phyloP scores from a whole-genome alignment of 2,797 vertebrate species.

The Sciaenops ocellatus region DNA sequence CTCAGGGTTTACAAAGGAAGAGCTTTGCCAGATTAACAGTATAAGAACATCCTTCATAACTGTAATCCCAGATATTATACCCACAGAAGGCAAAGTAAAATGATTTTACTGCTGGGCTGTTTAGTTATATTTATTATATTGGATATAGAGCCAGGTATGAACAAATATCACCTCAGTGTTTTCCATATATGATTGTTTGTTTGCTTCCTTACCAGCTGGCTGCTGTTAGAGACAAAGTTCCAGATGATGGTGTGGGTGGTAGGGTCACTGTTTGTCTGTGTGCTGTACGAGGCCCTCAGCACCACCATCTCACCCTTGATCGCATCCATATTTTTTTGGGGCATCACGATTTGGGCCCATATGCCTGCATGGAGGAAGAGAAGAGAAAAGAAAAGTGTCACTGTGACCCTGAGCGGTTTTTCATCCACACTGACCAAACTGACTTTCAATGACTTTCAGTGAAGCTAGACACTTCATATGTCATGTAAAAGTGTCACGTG shows the following conservation, averaged over 20 bases:
- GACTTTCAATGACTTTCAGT: not conserved
- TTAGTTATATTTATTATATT: too few relatives aligned
- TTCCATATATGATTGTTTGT: not conserved
- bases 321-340: constrained; percentile 72
- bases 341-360: constrained; percentile 68
- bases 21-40: constrained; percentile 67
- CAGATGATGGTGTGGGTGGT: constrained; percentile 74
- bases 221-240: constrained; percentile 68
- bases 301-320: constrained; percentile 85
- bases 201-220: constrained; percentile 67
- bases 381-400: not conserved
- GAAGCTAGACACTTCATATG: not conserved
- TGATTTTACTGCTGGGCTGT: not conserved
- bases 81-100: constrained; percentile 43
- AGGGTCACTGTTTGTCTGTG: not conserved
- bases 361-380: constrained; percentile 66
- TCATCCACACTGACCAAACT: not conserved
- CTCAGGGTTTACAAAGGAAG: constrained; percentile 53
- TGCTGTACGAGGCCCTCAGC: constrained; percentile 83
- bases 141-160: not conserved
- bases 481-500: not conserved
- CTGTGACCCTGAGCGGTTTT: not conserved
- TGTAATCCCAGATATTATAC: constrained; percentile 53
- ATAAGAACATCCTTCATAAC: constrained; percentile 47
- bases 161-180: not conserved